Evolutionary conservation across 2,888 invertebrate genomes (phyloP), one percentile per base, ranked within the genome.

Genomic region (Standfussiana lucernea): DNA sequence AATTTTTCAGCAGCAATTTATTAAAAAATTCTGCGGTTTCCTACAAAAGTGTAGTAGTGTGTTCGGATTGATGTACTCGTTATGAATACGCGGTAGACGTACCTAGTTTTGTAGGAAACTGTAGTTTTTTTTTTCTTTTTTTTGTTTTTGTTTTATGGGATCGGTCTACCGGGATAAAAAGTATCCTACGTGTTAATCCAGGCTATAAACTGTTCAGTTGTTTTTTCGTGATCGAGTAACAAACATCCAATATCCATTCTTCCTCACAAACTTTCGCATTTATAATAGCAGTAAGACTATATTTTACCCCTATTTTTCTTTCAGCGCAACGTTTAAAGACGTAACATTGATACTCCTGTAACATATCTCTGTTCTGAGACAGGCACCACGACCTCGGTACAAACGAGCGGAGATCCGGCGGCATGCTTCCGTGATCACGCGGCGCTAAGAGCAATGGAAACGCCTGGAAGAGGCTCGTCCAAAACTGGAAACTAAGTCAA

Each of bases 351-450:
- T 82, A 62, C 35, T 61, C 47, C 18, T 82, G 56, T 32, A 50
- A 68, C 37, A 59, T 72, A 72, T 83, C 53, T 64, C 40, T n/a
- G 15, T 62, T 64, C 70, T 8, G 64, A 79, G 72, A 50, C 62
- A 37, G 61, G 79, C 75, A 53, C 82, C 74, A 47, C 62, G 81
- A 85, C 81, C 79, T 75, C 75, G 53, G 73, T 67, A 85, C 83
- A 83, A 88, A 83, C 83, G 81, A 79, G 81, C 74, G 73, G 21
- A 76, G 72, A 80, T 85, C 88, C 83, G 86, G 75, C 40, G 47
- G 66, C 64, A 65, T 50, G 80, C 75, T 86, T 85, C 82, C 79
- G 77, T 56, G 81, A 82, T 69, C 73, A 82, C 32, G 45, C 15
- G 7, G n/a, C 59, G 13, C 24, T 72, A 35, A 45, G 61, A 64